Evolutionary conservation across 2,113 vertebrate genomes (phyloP).

Genomic region (Hoplias malabaricus): DNA sequence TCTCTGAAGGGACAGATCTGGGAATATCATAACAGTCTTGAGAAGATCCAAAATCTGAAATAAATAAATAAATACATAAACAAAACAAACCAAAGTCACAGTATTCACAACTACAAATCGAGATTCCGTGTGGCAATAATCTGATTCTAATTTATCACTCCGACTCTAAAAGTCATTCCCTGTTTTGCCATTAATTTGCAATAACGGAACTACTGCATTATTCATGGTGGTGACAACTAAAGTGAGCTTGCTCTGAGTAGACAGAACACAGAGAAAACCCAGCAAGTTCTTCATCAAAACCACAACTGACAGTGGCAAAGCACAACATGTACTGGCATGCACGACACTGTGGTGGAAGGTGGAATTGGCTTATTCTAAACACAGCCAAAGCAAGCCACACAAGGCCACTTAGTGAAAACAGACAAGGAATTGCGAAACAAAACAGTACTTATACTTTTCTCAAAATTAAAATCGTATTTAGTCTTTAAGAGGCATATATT

Average conservation of each 20-base stretch:
- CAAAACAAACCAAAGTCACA: background rate
- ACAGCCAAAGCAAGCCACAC: slow-evolving; percentile 13
- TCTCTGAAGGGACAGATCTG: slow-evolving; percentile 89
- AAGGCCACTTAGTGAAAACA: background rate
- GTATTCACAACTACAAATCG: too few relatives aligned
- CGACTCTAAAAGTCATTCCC: too few relatives aligned
- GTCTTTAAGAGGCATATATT: too few relatives aligned
- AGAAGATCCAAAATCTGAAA: slow-evolving; percentile 86
- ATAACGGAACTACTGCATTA: background rate
- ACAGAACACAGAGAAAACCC: background rate
- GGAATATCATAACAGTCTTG: slow-evolving; percentile 98
- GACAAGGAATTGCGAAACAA: background rate
- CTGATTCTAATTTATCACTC: too few relatives aligned
- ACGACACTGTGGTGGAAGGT: background rate
- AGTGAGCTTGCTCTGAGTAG: too few relatives aligned
- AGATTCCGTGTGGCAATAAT: too few relatives aligned
- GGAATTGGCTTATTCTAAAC: background rate
- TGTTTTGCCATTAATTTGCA: too few relatives aligned
- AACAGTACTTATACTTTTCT: too few relatives aligned
- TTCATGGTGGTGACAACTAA: background rate
- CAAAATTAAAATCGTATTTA: too few relatives aligned
- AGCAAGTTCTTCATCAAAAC: background rate
- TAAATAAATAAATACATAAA: background rate
- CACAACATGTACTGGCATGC: background rate
- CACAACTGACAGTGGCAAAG: background rate